phyloP scores from a whole-genome alignment of 35 echinoderm and acorn worm genomes.

The Holothuria glaberrima region DNA sequence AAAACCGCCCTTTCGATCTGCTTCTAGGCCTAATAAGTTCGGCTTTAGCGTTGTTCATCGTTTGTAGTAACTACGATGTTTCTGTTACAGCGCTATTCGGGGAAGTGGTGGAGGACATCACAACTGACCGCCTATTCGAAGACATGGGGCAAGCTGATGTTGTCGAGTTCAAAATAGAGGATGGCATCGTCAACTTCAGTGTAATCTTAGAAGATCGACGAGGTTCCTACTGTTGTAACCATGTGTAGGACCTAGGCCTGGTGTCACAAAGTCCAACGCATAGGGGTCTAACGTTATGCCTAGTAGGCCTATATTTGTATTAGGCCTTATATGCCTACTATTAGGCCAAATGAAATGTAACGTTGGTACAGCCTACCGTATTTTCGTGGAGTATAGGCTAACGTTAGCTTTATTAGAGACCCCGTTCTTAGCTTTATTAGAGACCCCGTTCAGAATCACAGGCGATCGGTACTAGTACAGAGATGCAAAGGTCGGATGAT shows the following conservation, averaged over 20 bases:
- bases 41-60: not conserved
- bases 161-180: not conserved
- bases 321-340: too few relatives aligned
- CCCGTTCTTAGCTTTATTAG: too few relatives aligned
- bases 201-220: slow-evolving; percentile 35
- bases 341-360: too few relatives aligned
- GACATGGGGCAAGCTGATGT: slow-evolving; percentile 51
- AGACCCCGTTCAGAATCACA: too few relatives aligned
- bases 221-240: not conserved
- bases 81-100: slow-evolving; percentile 2
- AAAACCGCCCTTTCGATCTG: not conserved
- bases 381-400: too few relatives aligned
- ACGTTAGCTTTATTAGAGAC: too few relatives aligned
- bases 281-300: not conserved
- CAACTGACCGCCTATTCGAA: slow-evolving; percentile 49
- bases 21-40: not conserved
- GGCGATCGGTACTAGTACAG: too few relatives aligned
- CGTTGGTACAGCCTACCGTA: too few relatives aligned
- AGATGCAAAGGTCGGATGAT: too few relatives aligned
- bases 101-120: slow-evolving; percentile 23
- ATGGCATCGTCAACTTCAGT: slow-evolving; percentile 24
- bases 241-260: not conserved
- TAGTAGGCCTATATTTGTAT: not conserved
- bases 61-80: not conserved
- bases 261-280: too few relatives aligned